phyloP scores from a whole-genome alignment of 2,113 vertebrate genomes.

The Loxodonta africana region DNA sequence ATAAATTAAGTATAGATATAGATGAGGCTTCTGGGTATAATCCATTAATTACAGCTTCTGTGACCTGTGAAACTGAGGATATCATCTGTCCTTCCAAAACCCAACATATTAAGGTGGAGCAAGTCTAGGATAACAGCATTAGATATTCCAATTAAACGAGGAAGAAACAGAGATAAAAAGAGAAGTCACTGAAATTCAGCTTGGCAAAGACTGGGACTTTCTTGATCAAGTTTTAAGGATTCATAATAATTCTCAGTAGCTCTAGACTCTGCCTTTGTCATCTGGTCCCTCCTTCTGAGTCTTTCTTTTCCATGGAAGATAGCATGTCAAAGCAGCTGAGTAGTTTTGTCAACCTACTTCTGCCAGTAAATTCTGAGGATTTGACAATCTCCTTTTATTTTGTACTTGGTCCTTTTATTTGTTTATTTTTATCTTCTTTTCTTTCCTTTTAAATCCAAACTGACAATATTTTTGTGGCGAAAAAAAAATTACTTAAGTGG shows the following conservation, averaged over 20 bases:
- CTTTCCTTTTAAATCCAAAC: not conserved
- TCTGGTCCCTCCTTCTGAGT: not conserved
- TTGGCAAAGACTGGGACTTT: not conserved
- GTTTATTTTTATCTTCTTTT: not conserved
- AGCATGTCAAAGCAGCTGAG: not conserved
- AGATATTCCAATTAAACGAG: not conserved
- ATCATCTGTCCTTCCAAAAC: not conserved
- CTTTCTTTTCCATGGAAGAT: not conserved
- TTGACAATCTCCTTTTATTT: not conserved
- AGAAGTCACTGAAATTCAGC: not conserved
- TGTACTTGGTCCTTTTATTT: not conserved
- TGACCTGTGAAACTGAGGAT: not conserved
- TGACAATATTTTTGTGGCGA: not conserved
- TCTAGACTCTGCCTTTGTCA: not conserved
- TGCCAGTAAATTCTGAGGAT: not conserved
- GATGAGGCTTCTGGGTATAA: not conserved
- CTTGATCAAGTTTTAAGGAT: not conserved
- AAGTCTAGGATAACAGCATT: not conserved
- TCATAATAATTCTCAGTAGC: not conserved
- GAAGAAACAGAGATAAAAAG: not conserved
- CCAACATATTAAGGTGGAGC: not conserved
- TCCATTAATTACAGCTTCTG: not conserved
- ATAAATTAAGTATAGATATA: not conserved
- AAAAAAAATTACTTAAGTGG: too few species aligned
- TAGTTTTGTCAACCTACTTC: not conserved